A percentile compares a stretch with the other conserved stretches of the same genome.
Evolutionary conservation across 2,888 invertebrate species (phyloP).

Genomic region (Phaedon cochleariae): DNA sequence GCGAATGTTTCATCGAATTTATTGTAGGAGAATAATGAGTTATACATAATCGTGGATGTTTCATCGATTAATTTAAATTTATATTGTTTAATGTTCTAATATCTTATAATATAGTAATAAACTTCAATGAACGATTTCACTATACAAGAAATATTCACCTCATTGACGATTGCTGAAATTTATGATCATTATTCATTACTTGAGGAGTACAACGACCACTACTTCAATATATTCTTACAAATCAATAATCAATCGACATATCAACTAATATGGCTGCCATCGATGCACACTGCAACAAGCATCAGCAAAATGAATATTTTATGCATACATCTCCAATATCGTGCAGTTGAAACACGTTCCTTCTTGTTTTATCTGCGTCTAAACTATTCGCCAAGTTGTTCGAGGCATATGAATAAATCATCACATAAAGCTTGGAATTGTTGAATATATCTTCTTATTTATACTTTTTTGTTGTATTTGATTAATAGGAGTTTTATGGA

Average conservation of each 20-base stretch:
- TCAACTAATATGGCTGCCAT: no score
- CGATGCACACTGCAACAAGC: not conserved
- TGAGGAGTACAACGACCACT: not conserved
- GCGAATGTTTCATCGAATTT: no score
- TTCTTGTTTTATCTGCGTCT: slow-evolving; percentile 37
- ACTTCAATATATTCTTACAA: not conserved
- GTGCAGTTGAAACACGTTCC: slow-evolving; percentile 33
- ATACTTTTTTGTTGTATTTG: not conserved
- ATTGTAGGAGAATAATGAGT: no score
- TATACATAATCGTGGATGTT: no score
- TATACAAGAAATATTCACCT: no score
- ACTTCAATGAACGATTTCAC: no score
- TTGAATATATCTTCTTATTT: not conserved
- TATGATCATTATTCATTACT: no score
- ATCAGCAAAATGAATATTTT: slow-evolving; percentile 11
- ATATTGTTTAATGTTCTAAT: no score
- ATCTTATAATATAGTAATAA: no score
- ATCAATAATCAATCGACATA: not conserved
- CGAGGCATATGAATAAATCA: slow-evolving; percentile 33
- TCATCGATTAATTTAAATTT: no score
- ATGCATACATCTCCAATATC: slow-evolving; percentile 26
- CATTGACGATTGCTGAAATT: no score
- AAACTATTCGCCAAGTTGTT: slow-evolving; percentile 35
- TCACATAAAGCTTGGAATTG: not conserved
- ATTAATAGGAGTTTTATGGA: not conserved